These are phyloP conservation scores for Dipodomys ordii DNA, from an alignment of 2,113 vertebrate genomes.

Conservation along the genomic window DNA sequence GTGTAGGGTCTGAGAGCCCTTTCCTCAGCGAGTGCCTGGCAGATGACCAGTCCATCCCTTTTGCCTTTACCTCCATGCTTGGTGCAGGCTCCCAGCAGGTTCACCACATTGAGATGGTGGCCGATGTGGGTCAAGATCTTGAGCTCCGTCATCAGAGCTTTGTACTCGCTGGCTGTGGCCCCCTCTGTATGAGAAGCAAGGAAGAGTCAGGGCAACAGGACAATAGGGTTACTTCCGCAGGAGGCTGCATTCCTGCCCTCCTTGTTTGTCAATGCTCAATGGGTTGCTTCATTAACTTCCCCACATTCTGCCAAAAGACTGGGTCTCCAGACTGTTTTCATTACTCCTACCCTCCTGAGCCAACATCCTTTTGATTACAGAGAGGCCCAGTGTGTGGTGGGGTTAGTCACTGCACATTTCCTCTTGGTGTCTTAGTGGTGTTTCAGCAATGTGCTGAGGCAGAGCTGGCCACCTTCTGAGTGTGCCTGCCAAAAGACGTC, in stretches of 20 bases:
- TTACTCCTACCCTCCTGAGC: constrained; percentile 67
- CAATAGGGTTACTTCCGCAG: constrained; percentile 24
- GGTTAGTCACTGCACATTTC: constrained; percentile 76
- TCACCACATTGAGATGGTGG: constrained; percentile 97
- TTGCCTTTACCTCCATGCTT: constrained; percentile 91
- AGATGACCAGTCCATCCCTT: not conserved
- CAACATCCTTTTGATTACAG: constrained; percentile 79
- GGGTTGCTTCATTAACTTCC: constrained; percentile 8
- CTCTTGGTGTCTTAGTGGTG: constrained; percentile 64
- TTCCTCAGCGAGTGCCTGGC: too few species aligned
- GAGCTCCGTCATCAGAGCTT: constrained; percentile 97
- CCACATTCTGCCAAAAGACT: constrained; percentile 47
- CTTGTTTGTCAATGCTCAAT: fast-evolving
- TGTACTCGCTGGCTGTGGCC: constrained; percentile 94
- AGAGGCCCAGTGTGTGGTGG: constrained; percentile 64
- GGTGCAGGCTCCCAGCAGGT: constrained; percentile 96
- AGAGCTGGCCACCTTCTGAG: not conserved
- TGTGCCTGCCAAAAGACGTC: not conserved
- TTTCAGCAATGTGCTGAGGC: constrained; percentile 53
- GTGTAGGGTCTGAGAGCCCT: too few species aligned
- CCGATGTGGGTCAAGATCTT: constrained; percentile 97
- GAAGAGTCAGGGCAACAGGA: constrained; percentile 38
- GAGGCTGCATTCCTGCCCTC: constrained; percentile 28
- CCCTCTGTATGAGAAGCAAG: constrained; percentile 91
- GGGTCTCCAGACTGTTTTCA: constrained; percentile 48